These are phyloP conservation scores for Andrena flavipes DNA, from an alignment of 2,888 invertebrate genomes.

Conservation along the genomic window DNA sequence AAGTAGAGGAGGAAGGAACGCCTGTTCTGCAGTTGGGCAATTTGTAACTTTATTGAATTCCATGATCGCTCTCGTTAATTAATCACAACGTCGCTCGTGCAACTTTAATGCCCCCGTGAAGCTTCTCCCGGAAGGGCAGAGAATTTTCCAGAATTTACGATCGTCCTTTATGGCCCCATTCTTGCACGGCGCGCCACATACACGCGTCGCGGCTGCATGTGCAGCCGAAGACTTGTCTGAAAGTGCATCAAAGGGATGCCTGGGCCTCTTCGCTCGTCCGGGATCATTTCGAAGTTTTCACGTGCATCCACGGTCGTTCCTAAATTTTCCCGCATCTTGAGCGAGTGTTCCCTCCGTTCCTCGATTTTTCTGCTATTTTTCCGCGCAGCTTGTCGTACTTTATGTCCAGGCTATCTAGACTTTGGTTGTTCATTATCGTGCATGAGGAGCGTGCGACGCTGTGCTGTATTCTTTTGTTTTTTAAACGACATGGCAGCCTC, in stretches of 20 bases:
- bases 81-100: not conserved
- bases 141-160: slow-evolving; percentile 42
- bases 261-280: slow-evolving; percentile 42
- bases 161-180: slow-evolving; percentile 33
- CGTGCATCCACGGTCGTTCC: slow-evolving; percentile 24
- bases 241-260: slow-evolving; percentile 63
- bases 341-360: not conserved
- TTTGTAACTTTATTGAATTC: slow-evolving; percentile 7
- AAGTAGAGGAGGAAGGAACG: not conserved
- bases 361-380: slow-evolving; percentile 23
- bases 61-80: slow-evolving; percentile 21
- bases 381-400: not conserved
- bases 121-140: not conserved
- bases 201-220: slow-evolving; percentile 16
- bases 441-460: not conserved
- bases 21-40: not conserved
- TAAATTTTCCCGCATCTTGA: slow-evolving; percentile 36
- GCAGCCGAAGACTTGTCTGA: slow-evolving; percentile 25
- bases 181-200: slow-evolving; percentile 12
- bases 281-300: slow-evolving; percentile 38
- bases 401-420: too few species aligned
- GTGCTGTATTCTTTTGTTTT: not conserved
- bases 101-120: slow-evolving; percentile 15
- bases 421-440: too few species aligned
- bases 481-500: too few species aligned